Evolutionary conservation across 2,797 vertebrate genomes (phyloP), one percentile per base, ranked within the genome.

Genomic region (Erethizon dorsatum): DNA sequence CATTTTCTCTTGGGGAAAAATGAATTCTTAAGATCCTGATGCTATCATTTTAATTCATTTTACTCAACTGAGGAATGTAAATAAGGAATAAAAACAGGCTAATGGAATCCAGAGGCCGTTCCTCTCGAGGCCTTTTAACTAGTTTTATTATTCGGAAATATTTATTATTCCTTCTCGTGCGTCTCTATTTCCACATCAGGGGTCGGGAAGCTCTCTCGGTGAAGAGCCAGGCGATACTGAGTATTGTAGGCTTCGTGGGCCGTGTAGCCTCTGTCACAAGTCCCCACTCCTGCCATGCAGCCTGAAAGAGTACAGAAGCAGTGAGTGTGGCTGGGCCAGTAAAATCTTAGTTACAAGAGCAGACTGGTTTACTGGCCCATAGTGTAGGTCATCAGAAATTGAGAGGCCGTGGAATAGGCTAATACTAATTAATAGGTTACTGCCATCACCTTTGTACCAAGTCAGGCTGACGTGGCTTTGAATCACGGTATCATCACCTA

Each of bases 81-180:
- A 87, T 71, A 50, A 93, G 45, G 47, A 90, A 85, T 73, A 80
- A 93, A 92, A 90, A 86, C 33, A 84, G 20, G 50, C 22, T 67
- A 31, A 18, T 54, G 33, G 61, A 93, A 89, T 97, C 45, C 77
- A 61, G 31, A 94, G 24, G 63, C 73, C 57, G 31, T 26, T 59
- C n/a, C 71, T 83, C 79, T 82, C 45, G 65, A 77, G n/a, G 20
- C 65, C 80, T 85, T 37, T 95, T 95, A 90, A 37, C 50, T 75
- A 54, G 11, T 87, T 94, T 83, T 69, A 47, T 95, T 91, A 83
- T 94, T 94, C 26, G 73, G 79, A 57, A 87, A 88, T 61, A 69
- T 87, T 75, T 95, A 41, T 95, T 79, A 82, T 79, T 71, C 87
- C 33, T 94, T 47, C 37, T 61, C 31, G 41, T 80, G 45, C 12